A percentile compares a stretch with the other conserved stretches of the same genome.
These are phyloP conservation scores for Coregonus suidteri DNA, from an alignment of 2,797 vertebrate genomes.

Conservation along the genomic window DNA sequence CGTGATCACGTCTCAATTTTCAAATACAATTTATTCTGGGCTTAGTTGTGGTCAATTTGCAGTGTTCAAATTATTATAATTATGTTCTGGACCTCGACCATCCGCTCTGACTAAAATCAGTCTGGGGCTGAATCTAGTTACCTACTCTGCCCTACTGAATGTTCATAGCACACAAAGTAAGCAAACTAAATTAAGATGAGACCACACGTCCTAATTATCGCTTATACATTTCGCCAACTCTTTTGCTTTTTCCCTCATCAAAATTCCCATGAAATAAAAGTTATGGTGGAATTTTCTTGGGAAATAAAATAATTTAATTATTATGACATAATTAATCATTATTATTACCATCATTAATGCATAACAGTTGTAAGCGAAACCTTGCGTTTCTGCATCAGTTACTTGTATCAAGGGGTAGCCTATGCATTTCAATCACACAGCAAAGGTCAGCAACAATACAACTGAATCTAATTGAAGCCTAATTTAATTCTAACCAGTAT, in stretches of 20 bases:
- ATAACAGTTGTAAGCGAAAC: neutral
- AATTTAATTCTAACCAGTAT: neutral
- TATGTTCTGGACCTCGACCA: too few species aligned
- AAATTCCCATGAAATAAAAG: neutral
- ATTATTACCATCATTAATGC: neutral
- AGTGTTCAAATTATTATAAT: too few species aligned
- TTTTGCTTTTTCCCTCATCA: neutral
- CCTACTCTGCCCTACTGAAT: too few species aligned
- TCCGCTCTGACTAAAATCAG: too few species aligned
- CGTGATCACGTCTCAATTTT: too few species aligned
- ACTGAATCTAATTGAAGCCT: neutral
- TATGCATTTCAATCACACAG: neutral
- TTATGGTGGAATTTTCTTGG: neutral
- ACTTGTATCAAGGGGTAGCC: neutral
- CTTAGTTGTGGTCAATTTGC: too few species aligned
- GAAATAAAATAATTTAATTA: too few species aligned
- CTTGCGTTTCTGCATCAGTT: neutral
- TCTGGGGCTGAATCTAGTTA: too few species aligned
- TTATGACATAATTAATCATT: neutral
- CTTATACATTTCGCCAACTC: neutral
- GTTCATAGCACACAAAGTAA: conserved; percentile 9
- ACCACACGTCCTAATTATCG: neutral
- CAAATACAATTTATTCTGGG: too few species aligned
- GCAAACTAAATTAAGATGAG: neutral
- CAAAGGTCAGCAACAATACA: neutral